These are phyloP conservation scores for Hippoglossus hippoglossus DNA, from an alignment of 2,797 vertebrate species.

Conservation along the genomic window DNA sequence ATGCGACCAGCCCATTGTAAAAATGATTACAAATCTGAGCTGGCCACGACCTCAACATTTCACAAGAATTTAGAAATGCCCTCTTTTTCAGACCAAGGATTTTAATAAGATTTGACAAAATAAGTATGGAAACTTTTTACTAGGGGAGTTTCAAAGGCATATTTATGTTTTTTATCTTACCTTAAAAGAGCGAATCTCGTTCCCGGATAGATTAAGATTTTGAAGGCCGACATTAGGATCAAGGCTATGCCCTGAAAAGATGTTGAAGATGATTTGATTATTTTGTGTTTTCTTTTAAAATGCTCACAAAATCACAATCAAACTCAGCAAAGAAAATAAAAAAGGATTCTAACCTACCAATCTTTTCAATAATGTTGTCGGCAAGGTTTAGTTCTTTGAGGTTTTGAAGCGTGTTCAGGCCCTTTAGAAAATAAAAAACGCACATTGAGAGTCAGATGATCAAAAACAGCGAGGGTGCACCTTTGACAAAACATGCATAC, in stretches of 20 bases:
- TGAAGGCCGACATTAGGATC: constrained; percentile 86
- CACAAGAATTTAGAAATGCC: constrained; percentile 35
- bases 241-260: constrained; percentile 79
- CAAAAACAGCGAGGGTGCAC: neutral
- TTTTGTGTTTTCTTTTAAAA: constrained; percentile 16
- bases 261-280: constrained; percentile 27
- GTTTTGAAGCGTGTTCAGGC: constrained; percentile 83
- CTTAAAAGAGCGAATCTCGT: constrained; percentile 91
- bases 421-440: constrained; percentile 60
- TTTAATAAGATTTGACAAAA: constrained; percentile 54
- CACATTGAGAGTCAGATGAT: neutral
- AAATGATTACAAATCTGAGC: constrained; percentile 58
- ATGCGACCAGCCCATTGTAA: constrained; percentile 9
- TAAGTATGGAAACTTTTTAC: constrained; percentile 24
- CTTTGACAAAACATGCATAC: neutral
- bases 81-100: constrained; percentile 55
- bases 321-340: constrained; percentile 20
- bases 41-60: constrained; percentile 36
- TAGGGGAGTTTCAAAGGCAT: constrained; percentile 37
- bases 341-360: constrained; percentile 79
- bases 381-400: constrained; percentile 90
- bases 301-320: constrained; percentile 28
- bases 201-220: constrained; percentile 91
- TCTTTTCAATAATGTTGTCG: constrained; percentile 86
- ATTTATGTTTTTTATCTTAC: constrained; percentile 71